Evolutionary conservation across 2,888 invertebrate species (phyloP), one percentile per base, ranked within the genome.

Genomic region (Dromius quadrimaculatus): DNA sequence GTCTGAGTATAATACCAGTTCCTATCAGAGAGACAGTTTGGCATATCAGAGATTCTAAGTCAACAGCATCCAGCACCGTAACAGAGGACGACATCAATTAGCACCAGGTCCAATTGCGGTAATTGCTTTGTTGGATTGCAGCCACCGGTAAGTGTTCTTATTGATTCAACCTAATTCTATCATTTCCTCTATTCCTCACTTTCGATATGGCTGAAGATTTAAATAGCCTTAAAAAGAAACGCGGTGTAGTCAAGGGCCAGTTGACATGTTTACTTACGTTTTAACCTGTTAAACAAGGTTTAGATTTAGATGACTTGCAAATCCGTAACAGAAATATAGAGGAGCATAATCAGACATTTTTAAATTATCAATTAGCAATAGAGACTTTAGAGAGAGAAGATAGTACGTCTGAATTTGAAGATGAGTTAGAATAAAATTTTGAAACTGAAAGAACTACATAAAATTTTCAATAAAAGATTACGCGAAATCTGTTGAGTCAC

Each of bases 201-300:
- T 23, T 50, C 50, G 5, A 4, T 3, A 50, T 50, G 50, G 2
- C 4, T 50, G 15, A 45, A 45, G n/a, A 2, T n/a, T 50, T 50
- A 23, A n/a, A 2, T 23, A 22, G 11, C 4, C 11, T 20, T 3
- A 20, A 20, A 20, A 50, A 20, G n/a, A 5, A 50, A n/a, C 50
- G 50, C 28, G 20, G 50, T 20, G 5, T 20, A 50, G 50, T 50
- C 6, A 50, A 43, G 15, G 41, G 23, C 22, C 50, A 23, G 28
- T 22, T 50, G 22, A 50, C 50, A n/a, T 11, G 13, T 6, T 20
- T 50, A 6, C 11, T 6, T n/a, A n/a, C 50, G 13, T 9, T 8
- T 9, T 50, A 20, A 50, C n/a, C 22, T n/a, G 9, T 8, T 8
- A 50, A 4, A 11, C 20, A 50, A 50, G 50, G 5, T n/a, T 5